Conservation (phyloP, 2,113 vertebrate species). For the Rynchops niger region DNA sequence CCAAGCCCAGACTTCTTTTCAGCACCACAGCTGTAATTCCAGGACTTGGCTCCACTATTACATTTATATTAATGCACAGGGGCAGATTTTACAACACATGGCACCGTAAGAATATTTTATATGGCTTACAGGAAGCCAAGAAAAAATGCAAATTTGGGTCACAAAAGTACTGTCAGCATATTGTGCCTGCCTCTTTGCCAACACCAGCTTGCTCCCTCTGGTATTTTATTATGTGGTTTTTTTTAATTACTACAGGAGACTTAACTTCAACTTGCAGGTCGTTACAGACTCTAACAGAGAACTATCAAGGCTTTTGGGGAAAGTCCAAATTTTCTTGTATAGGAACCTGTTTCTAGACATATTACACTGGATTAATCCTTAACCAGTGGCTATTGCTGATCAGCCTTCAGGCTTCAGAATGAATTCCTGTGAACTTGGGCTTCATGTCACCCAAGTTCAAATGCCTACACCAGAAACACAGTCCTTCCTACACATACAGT, state of each 20-base stretch:
- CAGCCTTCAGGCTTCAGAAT: not conserved
- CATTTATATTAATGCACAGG: not conserved
- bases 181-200: not conserved
- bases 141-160: conserved; percentile 34
- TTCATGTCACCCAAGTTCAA: not conserved
- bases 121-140: not conserved
- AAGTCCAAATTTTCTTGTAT: not conserved
- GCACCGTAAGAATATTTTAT: not conserved
- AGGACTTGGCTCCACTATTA: not conserved
- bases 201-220: not conserved
- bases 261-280: not conserved
- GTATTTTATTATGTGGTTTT: not conserved
- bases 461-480: not conserved
- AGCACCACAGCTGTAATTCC: not conserved
- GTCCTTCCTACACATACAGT: not conserved
- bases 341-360: not conserved
- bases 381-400: not conserved
- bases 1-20: not conserved
- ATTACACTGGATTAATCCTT: not conserved
- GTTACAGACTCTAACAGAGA: not conserved
- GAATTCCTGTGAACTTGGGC: not conserved
- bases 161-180: conserved; percentile 13
- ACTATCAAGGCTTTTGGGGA: not conserved
- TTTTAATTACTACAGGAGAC: not conserved
- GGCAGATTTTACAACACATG: not conserved